phyloP scores from a whole-genome alignment of 23 tunicate genomes.

The Ascidia mentula region DNA sequence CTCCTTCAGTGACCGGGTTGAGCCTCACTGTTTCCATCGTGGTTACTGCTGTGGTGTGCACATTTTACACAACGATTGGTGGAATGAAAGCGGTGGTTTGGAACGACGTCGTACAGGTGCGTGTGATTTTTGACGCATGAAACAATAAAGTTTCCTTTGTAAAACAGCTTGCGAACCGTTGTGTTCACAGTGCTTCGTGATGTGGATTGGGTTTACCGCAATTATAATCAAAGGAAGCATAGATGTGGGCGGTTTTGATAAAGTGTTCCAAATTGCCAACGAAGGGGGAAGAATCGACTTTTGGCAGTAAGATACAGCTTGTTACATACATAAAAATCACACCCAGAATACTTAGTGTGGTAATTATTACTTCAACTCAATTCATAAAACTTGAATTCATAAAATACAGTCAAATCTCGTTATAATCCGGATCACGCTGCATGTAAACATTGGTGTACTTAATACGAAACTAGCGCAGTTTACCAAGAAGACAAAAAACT shows the following conservation, averaged over 20 bases:
- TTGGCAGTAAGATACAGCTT: slow-evolving; percentile 8
- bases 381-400: too few relatives aligned
- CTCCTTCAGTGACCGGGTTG: slow-evolving; percentile 73
- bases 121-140: neutral
- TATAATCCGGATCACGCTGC: too few relatives aligned
- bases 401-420: too few relatives aligned
- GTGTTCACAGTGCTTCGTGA: slow-evolving; percentile 44
- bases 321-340: too few relatives aligned
- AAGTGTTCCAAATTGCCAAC: slow-evolving; percentile 26
- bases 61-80: slow-evolving; percentile 70
- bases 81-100: slow-evolving; percentile 87
- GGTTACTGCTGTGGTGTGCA: slow-evolving; percentile 62
- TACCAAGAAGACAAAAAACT: too few relatives aligned
- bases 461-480: too few relatives aligned
- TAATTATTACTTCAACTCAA: too few relatives aligned
- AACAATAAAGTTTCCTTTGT: too few relatives aligned
- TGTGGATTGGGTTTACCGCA: slow-evolving; percentile 56
- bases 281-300: slow-evolving; percentile 61
- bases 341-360: too few relatives aligned
- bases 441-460: too few relatives aligned
- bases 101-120: slow-evolving; percentile 78
- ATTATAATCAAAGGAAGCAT: slow-evolving; percentile 48
- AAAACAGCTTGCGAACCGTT: neutral
- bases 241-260: slow-evolving; percentile 46
- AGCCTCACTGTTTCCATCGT: slow-evolving; percentile 46